Base-by-base conservation (phyloP, 2,797 vertebrate species). In the Australoheros facetus region DNA sequence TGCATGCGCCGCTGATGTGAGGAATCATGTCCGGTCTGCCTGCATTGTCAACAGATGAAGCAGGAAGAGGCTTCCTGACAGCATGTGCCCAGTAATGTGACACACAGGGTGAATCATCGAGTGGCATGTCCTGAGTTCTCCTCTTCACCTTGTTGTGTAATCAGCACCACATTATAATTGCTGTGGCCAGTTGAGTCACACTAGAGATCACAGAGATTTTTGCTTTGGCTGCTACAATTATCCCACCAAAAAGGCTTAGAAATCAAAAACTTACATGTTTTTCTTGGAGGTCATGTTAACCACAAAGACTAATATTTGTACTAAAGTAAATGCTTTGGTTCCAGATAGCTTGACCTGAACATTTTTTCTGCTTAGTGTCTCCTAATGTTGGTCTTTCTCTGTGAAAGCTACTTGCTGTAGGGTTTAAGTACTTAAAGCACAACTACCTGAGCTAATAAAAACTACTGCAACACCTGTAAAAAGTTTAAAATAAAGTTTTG, bases 41-140 rank as follows among this genome's bases (percentile, higher is more conserved):
- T 17, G 48, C 78, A 8, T 32, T 32, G 39, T 76, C 84, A 11
- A 42, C 84, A 73, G 62, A 51, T 42, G 81, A 64, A 72, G 59
- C 84, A 51, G 86, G 86, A 75, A 66, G 77, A 71, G 55, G 78
- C 69, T 80, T 78, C 77, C 81, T 75, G 51, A 80, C 71, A 51
- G 79, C 80, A 8, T 71, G 70, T 45, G 1, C 75, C 53, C 77
- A 85, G 82, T 85, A 87, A 89, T 85, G 80, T 89, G 80, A 80
- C 66, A 83, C 64, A 12, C n/a, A 6, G 45, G 42, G 77, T 92
- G 91, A 93, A 80, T 93, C 93, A 94, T 57, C 2, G 6, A 87
- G 66, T 73, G 89, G 89, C 79, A 90, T 57, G 83, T 91, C 91
- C 88, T 88, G 85, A 82, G 16, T 56, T 14, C 26, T 17, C 37